These are phyloP conservation scores for Dioctria linearis DNA, from an alignment of 2,888 invertebrate species.

Conservation along the genomic window DNA sequence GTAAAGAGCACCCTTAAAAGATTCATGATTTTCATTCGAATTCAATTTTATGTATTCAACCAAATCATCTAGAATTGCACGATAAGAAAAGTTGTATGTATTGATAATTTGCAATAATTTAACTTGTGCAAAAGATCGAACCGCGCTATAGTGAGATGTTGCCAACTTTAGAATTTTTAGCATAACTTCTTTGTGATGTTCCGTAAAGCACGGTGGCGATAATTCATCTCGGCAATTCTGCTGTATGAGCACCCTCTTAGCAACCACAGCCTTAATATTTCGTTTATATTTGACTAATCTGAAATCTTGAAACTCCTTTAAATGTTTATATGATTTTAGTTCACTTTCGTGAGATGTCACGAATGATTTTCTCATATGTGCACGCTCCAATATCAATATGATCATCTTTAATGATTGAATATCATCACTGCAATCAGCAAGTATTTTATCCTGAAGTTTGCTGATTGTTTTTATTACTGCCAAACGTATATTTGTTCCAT, in stretches of 20 bases:
- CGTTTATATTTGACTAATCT: conserved; percentile 76
- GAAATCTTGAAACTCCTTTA: conserved; percentile 77
- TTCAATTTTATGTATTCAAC: conserved; percentile 76
- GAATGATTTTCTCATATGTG: conserved; percentile 56
- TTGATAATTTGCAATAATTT: conserved; percentile 77
- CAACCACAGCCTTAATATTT: conserved; percentile 76
- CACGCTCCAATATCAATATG: conserved; percentile 70
- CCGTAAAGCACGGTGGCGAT: conserved; percentile 71
- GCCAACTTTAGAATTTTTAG: conserved; percentile 71
- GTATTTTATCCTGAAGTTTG: conserved; percentile 77
- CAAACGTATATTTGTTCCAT: conserved; percentile 81
- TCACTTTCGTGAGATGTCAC: conserved; percentile 74
- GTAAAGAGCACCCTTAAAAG: conserved; percentile 85
- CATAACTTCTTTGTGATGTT: conserved; percentile 76
- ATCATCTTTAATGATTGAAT: conserved; percentile 79
- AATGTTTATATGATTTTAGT: conserved; percentile 77
- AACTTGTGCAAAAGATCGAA: conserved; percentile 79
- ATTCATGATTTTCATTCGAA: conserved; percentile 77
- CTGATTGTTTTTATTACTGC: conserved; percentile 76
- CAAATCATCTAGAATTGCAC: conserved; percentile 76
- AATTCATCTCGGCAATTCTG: conserved; percentile 58
- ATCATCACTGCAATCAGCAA: conserved; percentile 82
- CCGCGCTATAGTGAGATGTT: conserved; percentile 62
- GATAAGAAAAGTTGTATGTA: conserved; percentile 81
- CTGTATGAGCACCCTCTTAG: conserved; percentile 74